Evolutionary conservation across 2,113 vertebrate genomes (phyloP).

Genomic region (Stegostoma tigrinum): DNA sequence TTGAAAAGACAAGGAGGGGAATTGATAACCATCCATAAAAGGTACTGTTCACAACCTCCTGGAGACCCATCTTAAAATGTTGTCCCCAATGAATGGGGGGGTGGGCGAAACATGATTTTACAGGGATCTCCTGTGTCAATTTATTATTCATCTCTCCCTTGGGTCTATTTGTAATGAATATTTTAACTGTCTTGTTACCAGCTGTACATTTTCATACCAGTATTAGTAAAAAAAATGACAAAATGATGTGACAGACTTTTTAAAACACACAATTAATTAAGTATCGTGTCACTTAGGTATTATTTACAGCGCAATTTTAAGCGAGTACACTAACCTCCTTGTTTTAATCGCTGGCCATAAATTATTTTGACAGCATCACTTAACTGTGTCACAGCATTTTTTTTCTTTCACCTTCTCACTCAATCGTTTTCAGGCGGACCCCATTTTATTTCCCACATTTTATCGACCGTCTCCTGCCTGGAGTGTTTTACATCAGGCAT

Average conservation of each 20-base stretch:
- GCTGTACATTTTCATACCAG: conserved; percentile 27
- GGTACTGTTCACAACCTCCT: neutral
- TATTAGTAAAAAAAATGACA: conserved; percentile 33
- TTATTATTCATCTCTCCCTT: neutral
- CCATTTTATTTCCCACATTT: neutral
- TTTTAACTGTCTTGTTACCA: conserved; percentile 28
- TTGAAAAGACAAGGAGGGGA: neutral
- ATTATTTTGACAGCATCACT: conserved; percentile 51
- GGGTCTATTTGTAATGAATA: neutral
- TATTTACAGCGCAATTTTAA: conserved; percentile 34
- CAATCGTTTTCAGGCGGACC: neutral
- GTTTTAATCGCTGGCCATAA: conserved; percentile 50
- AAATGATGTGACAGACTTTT: conserved; percentile 37
- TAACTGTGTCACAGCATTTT: conserved; percentile 41
- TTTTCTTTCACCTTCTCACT: conserved; percentile 24
- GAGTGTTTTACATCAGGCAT: neutral
- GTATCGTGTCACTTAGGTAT: conserved; percentile 36
- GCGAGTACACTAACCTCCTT: conserved; percentile 33
- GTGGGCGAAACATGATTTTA: neutral
- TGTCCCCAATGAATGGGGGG: neutral
- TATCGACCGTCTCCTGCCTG: neutral
- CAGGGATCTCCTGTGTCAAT: neutral
- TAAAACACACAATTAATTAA: conserved; percentile 38
- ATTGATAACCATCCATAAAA: conserved; percentile 4
- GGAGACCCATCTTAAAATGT: neutral